phyloP scores from a whole-genome alignment of 2,113 vertebrate species.

The Myanophis thanlyinensis region DNA sequence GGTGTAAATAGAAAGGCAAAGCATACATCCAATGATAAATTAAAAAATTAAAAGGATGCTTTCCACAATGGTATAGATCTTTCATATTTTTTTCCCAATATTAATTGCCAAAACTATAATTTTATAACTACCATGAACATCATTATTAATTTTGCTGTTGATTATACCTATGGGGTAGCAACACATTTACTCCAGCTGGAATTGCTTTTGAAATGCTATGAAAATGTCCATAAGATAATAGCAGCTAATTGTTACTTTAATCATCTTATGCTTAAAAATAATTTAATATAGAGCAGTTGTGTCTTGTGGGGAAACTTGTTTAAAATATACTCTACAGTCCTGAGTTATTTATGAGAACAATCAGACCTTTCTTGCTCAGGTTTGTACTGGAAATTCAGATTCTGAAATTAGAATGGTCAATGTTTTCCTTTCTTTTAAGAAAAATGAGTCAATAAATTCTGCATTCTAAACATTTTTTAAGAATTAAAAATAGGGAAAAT shows the following conservation, averaged over 20 bases:
- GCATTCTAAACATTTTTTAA: conserved; percentile 49
- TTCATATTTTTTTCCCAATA: conserved; percentile 81
- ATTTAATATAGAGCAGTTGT: conserved; percentile 83
- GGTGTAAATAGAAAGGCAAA: not conserved
- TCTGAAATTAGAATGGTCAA: conserved; percentile 72
- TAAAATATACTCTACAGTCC: conserved; percentile 78
- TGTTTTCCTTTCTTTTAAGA: conserved; percentile 39
- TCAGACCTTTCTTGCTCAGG: conserved; percentile 79
- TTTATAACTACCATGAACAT: conserved; percentile 90
- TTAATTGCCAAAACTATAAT: conserved; percentile 95
- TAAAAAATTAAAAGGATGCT: conserved; percentile 62
- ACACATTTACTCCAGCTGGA: conserved; percentile 81
- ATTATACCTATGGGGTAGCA: conserved; percentile 93
- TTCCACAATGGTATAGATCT: conserved; percentile 85
- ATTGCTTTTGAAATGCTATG: conserved; percentile 80
- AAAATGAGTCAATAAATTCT: conserved; percentile 61
- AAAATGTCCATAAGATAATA: conserved; percentile 88
- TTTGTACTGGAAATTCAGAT: conserved; percentile 76
- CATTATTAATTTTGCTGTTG: conserved; percentile 97
- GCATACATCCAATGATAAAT: not conserved
- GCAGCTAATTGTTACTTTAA: conserved; percentile 92
- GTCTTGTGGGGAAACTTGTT: conserved; percentile 81
- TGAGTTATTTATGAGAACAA: conserved; percentile 88
- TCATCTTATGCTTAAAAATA: conserved; percentile 89
- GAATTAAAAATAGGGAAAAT: conserved; percentile 55